A percentile compares a stretch with the other conserved stretches of the same genome.
Conservation (phyloP, 2,113 vertebrate species). For the Ceuthmochares aereus region DNA sequence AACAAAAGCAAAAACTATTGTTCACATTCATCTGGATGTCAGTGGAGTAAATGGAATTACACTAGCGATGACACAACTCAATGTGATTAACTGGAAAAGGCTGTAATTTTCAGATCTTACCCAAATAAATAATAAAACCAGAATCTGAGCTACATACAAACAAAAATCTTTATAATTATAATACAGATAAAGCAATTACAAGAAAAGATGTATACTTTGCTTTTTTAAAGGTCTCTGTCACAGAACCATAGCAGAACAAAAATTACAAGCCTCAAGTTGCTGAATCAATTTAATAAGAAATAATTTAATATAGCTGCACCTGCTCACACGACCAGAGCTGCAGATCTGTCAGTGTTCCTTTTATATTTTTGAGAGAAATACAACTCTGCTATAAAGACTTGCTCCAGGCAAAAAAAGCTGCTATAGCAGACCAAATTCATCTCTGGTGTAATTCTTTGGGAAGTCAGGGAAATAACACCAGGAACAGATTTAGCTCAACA, state of each 20-base stretch:
- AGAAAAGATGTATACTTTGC: not conserved
- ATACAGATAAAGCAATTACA: not conserved
- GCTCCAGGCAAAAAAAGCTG: constrained; percentile 65
- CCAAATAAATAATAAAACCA: constrained; percentile 24
- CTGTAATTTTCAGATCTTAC: constrained; percentile 16
- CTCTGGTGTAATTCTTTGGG: constrained; percentile 42
- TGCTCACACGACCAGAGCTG: constrained; percentile 63
- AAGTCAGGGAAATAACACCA: constrained; percentile 54
- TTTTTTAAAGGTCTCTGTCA: constrained; percentile 29
- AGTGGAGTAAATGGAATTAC: constrained; percentile 37
- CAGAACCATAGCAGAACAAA: constrained; percentile 47
- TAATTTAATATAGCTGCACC: constrained; percentile 73
- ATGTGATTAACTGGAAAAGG: constrained; percentile 13
- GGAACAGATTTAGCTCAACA: constrained; percentile 57
- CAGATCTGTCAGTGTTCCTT: constrained; percentile 66
- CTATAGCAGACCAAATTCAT: constrained; percentile 43
- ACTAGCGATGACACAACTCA: constrained; percentile 6
- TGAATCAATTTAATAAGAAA: constrained; percentile 72
- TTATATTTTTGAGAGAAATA: constrained; percentile 65
- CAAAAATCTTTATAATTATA: not conserved
- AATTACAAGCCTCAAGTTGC: constrained; percentile 62
- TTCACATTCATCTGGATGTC: constrained; percentile 14
- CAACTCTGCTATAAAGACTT: constrained; percentile 54
- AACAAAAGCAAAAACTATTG: constrained; percentile 28
- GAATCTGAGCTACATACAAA: not conserved